phyloP scores from a whole-genome alignment of 2,113 vertebrate genomes.

The Meles meles region DNA sequence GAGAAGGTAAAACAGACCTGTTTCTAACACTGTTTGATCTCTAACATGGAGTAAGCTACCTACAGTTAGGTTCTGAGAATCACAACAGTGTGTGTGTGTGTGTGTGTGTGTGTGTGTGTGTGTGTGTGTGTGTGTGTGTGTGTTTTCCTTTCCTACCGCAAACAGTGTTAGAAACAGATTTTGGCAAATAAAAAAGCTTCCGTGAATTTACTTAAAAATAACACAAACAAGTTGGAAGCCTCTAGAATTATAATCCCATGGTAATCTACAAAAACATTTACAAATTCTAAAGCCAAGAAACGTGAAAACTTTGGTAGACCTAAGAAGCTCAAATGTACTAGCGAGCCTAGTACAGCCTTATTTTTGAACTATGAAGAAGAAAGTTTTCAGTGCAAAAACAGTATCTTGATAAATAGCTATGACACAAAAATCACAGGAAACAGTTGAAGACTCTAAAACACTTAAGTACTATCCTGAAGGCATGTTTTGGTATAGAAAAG shows the following conservation, averaged over 20 bases:
- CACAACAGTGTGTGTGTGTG: not conserved
- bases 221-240: not conserved
- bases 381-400: conserved; percentile 66
- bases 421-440: not conserved
- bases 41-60: not conserved
- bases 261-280: not conserved
- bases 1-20: not conserved
- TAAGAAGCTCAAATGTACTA: not conserved
- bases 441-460: conserved; percentile 24
- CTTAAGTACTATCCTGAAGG: not conserved
- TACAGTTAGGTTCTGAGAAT: not conserved
- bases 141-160: not conserved
- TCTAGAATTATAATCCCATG: not conserved
- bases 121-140: not conserved
- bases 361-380: conserved; percentile 10
- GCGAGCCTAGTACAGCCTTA: not conserved
- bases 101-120: not conserved
- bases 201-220: not conserved
- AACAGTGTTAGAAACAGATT: not conserved
- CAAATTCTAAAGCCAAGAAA: not conserved
- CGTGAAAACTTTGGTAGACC: conserved; percentile 12
- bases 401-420: conserved; percentile 47
- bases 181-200: not conserved
- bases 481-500: conserved; percentile 14
- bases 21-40: not conserved